phyloP scores from a whole-genome alignment of 2,113 vertebrate genomes.

The Paraplagusia blochii region DNA sequence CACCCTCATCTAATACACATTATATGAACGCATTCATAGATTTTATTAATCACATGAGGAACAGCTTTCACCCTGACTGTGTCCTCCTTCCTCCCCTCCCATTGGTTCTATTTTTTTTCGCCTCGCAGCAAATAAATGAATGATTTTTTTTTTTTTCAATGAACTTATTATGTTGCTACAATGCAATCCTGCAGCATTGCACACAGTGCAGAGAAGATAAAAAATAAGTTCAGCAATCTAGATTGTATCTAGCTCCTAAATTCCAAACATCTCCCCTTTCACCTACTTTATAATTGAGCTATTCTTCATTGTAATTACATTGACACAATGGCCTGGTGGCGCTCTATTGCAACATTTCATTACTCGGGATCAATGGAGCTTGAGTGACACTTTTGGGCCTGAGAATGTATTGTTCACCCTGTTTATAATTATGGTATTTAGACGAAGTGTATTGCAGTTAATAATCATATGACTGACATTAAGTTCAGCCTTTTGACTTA shows the following conservation, averaged over 20 bases:
- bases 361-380: slow-evolving; percentile 51
- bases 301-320: slow-evolving; percentile 58
- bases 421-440: slow-evolving; percentile 35
- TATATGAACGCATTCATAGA: not conserved
- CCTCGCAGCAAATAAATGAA: not conserved
- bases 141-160: not conserved
- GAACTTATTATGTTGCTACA: not conserved
- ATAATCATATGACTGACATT: slow-evolving; percentile 7
- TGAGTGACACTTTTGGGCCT: slow-evolving; percentile 48
- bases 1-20: not conserved
- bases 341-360: slow-evolving; percentile 50
- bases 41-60: not conserved
- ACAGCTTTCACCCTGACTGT: not conserved
- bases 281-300: slow-evolving; percentile 42
- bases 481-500: slow-evolving; percentile 22
- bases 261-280: slow-evolving; percentile 27
- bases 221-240: slow-evolving; percentile 10
- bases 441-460: slow-evolving; percentile 31
- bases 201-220: not conserved
- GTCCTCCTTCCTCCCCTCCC: not conserved
- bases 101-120: not conserved
- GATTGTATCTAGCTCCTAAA: slow-evolving; percentile 2
- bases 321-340: slow-evolving; percentile 43
- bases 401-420: slow-evolving; percentile 15
- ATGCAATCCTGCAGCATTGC: not conserved